These are phyloP conservation scores for Hesperophylax magnus DNA, from an alignment of 1,140 invertebrate species.

Conservation along the genomic window DNA sequence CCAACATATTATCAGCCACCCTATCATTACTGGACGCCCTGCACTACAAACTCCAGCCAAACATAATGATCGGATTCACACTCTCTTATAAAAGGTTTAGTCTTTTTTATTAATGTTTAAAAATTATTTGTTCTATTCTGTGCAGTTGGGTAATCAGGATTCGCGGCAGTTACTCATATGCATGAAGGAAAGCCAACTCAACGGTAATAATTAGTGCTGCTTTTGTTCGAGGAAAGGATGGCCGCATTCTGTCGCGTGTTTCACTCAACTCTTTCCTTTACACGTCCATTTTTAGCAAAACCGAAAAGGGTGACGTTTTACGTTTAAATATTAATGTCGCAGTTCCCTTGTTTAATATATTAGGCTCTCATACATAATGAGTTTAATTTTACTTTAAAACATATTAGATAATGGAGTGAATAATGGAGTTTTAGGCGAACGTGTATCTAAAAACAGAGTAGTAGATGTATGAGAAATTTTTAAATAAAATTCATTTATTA, in stretches of 20 bases:
- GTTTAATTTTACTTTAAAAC: neutral
- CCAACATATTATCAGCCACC: too few relatives aligned
- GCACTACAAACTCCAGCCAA: too few relatives aligned
- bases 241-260: conserved; percentile 6
- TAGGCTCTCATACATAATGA: conserved; percentile 24
- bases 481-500: too few relatives aligned
- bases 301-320: conserved; percentile 25
- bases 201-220: conserved; percentile 11
- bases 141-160: neutral
- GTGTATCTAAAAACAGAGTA: too few relatives aligned
- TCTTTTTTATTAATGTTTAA: too few relatives aligned
- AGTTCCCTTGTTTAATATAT: conserved; percentile 26
- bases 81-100: too few relatives aligned
- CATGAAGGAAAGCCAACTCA: conserved; percentile 12
- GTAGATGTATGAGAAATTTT: too few relatives aligned
- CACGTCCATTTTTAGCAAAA: conserved; percentile 15
- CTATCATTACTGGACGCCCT: too few relatives aligned
- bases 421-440: too few relatives aligned
- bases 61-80: too few relatives aligned
- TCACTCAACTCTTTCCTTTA: conserved; percentile 27
- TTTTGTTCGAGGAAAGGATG: conserved; percentile 1
- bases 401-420: too few relatives aligned
- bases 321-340: conserved; percentile 18
- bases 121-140: too few relatives aligned
- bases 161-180: conserved; percentile 5